Evolutionary conservation across 2,113 vertebrate species (phyloP), one percentile per base, ranked within the genome.

Genomic region (Indicator maculatus): DNA sequence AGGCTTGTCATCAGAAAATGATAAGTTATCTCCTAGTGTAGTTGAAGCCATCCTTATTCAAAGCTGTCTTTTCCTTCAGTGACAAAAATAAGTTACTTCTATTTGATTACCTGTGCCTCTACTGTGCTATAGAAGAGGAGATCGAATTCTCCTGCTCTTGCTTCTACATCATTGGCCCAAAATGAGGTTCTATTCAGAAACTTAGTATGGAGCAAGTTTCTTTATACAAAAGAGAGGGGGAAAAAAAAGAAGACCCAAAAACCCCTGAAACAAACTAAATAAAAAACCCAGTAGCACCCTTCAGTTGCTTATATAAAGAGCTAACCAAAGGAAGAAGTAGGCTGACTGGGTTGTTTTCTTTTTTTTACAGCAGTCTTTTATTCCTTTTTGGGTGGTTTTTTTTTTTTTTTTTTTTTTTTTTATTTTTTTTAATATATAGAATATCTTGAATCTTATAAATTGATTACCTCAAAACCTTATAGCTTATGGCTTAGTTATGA

Each of bases 51-150:
- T 85, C 91, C 58, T 92, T 94, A 85, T 96, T 95, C 94, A 89
- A 94, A 66, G 65, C 69, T 84, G 23, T 69, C 80, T 85, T 70
- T 91, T 94, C 60, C 74, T 79, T 77, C 60, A 52, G 64, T 88
- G 72, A 65, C 76, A 89, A 89, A 96, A 95, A 96, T 93, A 91
- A 83, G 73, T 87, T 76, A 61, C 87, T 95, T 94, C 80, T 75
- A 65, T 95, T 90, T 88, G 23, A 47, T 91, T 91, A 33, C 16
- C 20, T 80, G 2, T 87, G 45, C 28, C 33, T 94, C 78, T 81
- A 1, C 75, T 93, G 84, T 80, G 89, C 71, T 89, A 60, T 44
- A 76, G 74, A 93, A 83, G 21, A 89, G 20, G 52, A 87, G 93
- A 45, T 55, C 9, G 44, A 76, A 84, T 92, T 59, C 44, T 93